These are phyloP conservation scores for Petrosia ficiformis DNA, from an alignment of 37 sponge, comb jelly and placozoan species.

Conservation along the genomic window DNA sequence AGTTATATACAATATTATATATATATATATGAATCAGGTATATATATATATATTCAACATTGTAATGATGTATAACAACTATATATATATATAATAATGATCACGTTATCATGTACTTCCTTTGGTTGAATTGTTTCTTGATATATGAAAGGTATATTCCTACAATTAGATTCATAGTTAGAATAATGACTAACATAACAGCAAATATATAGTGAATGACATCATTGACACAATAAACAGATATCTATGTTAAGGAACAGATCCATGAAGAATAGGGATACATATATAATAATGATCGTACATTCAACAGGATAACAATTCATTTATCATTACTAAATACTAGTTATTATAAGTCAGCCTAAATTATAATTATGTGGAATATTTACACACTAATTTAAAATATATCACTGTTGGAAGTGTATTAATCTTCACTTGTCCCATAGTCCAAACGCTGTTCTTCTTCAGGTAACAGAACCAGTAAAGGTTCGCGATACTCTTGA, in stretches of 20 bases:
- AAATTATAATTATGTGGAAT: neutral
- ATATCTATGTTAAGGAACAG: neutral
- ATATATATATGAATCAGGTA: neutral
- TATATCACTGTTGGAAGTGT: too few relatives aligned
- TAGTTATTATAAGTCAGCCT: neutral
- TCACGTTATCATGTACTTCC: too few relatives aligned
- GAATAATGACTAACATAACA: too few relatives aligned
- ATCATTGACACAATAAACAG: too few relatives aligned
- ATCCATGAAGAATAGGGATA: neutral
- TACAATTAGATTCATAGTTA: too few relatives aligned
- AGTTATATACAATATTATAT: neutral
- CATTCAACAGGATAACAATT: neutral
- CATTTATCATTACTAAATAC: neutral
- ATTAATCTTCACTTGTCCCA: too few relatives aligned
- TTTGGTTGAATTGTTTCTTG: too few relatives aligned
- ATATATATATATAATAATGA: too few relatives aligned
- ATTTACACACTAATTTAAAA: neutral
- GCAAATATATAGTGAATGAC: too few relatives aligned
- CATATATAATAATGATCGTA: neutral
- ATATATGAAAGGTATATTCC: too few relatives aligned
- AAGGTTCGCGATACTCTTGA: constrained; percentile 1
- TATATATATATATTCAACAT: too few relatives aligned
- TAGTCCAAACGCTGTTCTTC: neutral
- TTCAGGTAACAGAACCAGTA: neutral
- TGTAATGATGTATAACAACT: too few relatives aligned